Conservation (phyloP, 1,140 invertebrate species). For the Tetramorium simillimum region DNA sequence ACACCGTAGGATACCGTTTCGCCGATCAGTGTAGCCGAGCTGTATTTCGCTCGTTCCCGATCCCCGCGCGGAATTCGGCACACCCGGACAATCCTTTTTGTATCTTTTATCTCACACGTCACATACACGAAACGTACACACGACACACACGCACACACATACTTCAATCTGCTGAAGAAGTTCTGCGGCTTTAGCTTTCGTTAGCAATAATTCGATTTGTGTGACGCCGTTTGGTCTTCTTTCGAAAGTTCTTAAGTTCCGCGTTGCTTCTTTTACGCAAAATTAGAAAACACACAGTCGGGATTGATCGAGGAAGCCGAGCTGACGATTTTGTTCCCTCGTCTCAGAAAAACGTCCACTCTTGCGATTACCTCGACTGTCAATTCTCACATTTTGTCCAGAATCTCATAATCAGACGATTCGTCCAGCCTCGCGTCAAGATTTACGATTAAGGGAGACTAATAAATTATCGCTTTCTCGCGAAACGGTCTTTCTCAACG, state of each 20-base stretch:
- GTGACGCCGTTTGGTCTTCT: neutral
- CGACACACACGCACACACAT: neutral
- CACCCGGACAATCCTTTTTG: constrained; percentile 9
- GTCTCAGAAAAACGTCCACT: constrained; percentile 38
- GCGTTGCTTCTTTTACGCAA: neutral
- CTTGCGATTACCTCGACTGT: constrained; percentile 45
- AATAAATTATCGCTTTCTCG: constrained; percentile 16
- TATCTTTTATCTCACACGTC: constrained; percentile 1
- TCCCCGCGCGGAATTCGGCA: neutral
- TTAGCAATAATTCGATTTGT: constrained; percentile 42
- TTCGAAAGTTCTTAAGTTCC: neutral
- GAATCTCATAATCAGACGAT: constrained; percentile 25
- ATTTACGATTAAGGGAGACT: constrained; percentile 33
- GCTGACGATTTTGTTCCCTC: neutral
- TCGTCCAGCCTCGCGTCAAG: constrained; percentile 22
- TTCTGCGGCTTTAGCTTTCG: constrained; percentile 20
- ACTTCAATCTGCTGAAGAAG: constrained; percentile 21
- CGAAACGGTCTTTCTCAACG: constrained; percentile 33
- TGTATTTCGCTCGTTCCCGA: neutral
- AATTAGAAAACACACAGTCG: neutral
- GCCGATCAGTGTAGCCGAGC: constrained; percentile 3
- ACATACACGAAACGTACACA: neutral
- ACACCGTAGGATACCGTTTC: constrained; percentile 5
- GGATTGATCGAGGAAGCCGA: constrained; percentile 12
- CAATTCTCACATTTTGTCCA: constrained; percentile 51